Percentiles rank a stretch among this genome's conserved stretches.
These are phyloP conservation scores for Tupiocoris notatus DNA, from an alignment of 2,888 invertebrate species.

Conservation along the genomic window DNA sequence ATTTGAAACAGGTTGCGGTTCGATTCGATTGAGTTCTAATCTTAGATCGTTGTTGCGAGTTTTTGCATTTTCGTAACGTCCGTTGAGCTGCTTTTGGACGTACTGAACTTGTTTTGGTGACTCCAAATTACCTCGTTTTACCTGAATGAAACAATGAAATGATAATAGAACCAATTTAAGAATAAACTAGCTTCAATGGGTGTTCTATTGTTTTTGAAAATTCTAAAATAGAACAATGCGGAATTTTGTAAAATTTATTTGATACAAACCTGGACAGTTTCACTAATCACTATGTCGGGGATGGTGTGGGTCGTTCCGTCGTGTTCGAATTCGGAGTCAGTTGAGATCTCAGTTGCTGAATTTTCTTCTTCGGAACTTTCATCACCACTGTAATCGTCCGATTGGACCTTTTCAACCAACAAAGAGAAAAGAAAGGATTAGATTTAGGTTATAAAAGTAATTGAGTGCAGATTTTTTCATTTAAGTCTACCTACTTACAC, in stretches of 20 bases:
- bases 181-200: too few species aligned
- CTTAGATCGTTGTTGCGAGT: slow-evolving; percentile 43
- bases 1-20: slow-evolving; percentile 42
- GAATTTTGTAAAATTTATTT: too few species aligned
- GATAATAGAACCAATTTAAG: too few species aligned
- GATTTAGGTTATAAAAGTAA: too few species aligned
- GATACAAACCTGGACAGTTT: slow-evolving; percentile 62
- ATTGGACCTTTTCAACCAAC: slow-evolving; percentile 58
- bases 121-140: slow-evolving; percentile 48
- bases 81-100: slow-evolving; percentile 47
- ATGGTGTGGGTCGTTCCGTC: slow-evolving; percentile 69
- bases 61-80: slow-evolving; percentile 40
- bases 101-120: slow-evolving; percentile 51
- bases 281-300: slow-evolving; percentile 74
- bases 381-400: slow-evolving; percentile 58
- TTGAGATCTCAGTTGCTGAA: slow-evolving; percentile 87
- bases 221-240: too few species aligned
- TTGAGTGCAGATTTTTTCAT: too few species aligned
- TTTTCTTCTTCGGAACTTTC: slow-evolving; percentile 59
- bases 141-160: slow-evolving; percentile 39
- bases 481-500: too few species aligned
- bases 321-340: slow-evolving; percentile 88
- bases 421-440: neutral
- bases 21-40: slow-evolving; percentile 44
- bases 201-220: too few species aligned